phyloP scores from a whole-genome alignment of 2,888 invertebrate genomes.

The Alviniconcha strummeri region DNA sequence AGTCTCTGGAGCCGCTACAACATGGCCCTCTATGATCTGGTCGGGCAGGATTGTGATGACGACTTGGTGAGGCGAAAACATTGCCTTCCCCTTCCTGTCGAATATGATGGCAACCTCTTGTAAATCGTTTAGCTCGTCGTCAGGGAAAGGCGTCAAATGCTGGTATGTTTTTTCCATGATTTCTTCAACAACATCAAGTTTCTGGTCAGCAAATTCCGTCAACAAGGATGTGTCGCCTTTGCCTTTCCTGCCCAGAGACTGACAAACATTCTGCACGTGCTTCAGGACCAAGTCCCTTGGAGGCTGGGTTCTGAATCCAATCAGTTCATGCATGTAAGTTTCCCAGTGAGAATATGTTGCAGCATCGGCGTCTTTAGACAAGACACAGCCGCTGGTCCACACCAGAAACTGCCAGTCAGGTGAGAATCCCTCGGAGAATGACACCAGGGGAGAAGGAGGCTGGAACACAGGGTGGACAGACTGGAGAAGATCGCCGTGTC shows the following conservation, averaged over 20 bases:
- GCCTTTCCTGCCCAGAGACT: slow-evolving; percentile 4
- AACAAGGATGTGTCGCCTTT: neutral
- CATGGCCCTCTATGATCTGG: slow-evolving; percentile 2
- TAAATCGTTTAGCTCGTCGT: neutral
- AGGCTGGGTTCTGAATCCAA: slow-evolving; percentile 12
- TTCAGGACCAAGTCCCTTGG: neutral
- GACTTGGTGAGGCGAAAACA: slow-evolving; percentile 12
- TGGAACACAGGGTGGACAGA: slow-evolving; percentile 1
- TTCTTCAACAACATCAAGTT: neutral
- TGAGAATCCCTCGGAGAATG: slow-evolving; percentile 17
- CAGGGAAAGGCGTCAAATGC: neutral
- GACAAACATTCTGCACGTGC: slow-evolving; percentile 15
- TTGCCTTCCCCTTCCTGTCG: neutral
- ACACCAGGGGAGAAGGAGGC: slow-evolving; percentile 4
- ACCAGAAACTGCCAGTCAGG: neutral
- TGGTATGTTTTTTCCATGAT: slow-evolving; percentile 5
- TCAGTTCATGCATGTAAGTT: neutral
- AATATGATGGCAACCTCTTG: neutral
- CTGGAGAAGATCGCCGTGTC: neutral
- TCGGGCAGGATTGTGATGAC: neutral
- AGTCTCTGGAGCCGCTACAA: neutral
- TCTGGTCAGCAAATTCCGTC: neutral
- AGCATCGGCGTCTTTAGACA: neutral
- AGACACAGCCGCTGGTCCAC: slow-evolving; percentile 11
- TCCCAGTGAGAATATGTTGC: neutral